Evolutionary conservation across 2,888 invertebrate species (phyloP).

Genomic region (Dasysyrphus tricinctus): DNA sequence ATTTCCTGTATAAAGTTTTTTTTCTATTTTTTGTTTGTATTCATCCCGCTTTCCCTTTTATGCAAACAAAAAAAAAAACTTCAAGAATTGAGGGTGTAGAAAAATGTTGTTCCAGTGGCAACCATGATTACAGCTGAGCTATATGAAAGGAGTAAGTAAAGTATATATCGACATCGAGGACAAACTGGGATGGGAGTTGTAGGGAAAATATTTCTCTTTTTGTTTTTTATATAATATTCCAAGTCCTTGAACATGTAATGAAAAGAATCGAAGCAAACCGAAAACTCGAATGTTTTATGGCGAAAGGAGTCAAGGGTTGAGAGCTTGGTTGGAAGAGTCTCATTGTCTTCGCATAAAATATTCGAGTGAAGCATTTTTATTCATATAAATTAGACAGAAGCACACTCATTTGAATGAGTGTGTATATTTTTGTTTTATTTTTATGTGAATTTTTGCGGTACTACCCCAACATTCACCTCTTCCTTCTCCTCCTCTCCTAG

Average conservation of each 20-base stretch:
- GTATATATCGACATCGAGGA: conserved; percentile 11
- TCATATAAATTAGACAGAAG: conserved; percentile 53
- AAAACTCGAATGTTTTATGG: conserved; percentile 64
- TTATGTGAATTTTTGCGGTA: conserved; percentile 4
- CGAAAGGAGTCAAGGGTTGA: conserved; percentile 34
- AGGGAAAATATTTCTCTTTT: conserved; percentile 16
- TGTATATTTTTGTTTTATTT: conserved; percentile 23
- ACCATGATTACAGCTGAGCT: conserved; percentile 28
- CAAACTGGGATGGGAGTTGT: neutral
- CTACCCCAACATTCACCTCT: neutral
- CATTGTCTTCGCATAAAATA: conserved; percentile 56
- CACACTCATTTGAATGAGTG: conserved; percentile 6
- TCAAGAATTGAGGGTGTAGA: neutral
- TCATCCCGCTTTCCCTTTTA: neutral
- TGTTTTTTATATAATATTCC: neutral
- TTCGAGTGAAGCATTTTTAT: conserved; percentile 52
- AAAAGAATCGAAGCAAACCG: conserved; percentile 65
- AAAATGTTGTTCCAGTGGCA: neutral
- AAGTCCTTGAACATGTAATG: conserved; percentile 68
- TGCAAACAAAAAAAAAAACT: conserved; percentile 5
- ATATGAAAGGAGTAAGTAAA: neutral
- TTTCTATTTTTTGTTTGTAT: neutral
- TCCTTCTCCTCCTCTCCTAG: neutral
- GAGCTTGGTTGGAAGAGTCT: conserved; percentile 23
- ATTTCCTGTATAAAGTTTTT: neutral